phyloP scores from a whole-genome alignment of 2,888 invertebrate species.

The Athalia rosae region DNA sequence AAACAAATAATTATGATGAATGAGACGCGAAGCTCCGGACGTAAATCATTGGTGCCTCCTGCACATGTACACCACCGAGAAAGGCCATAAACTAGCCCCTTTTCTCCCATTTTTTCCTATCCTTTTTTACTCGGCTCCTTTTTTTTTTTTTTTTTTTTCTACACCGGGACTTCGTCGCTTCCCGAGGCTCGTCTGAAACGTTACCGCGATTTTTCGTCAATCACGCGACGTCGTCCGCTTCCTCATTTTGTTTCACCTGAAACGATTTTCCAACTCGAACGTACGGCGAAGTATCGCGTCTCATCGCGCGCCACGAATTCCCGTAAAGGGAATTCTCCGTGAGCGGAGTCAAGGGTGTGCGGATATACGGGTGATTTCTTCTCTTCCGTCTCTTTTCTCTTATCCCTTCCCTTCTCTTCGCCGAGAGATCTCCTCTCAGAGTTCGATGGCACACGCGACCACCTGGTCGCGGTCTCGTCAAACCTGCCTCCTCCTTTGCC shows the following conservation, averaged over 20 bases:
- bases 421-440: background rate
- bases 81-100: background rate
- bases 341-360: background rate
- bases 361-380: background rate
- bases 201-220: no score
- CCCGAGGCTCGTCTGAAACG: no score
- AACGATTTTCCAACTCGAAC: no score
- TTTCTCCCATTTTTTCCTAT: background rate
- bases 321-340: background rate
- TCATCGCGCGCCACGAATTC: no score
- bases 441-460: slow-evolving; percentile 51
- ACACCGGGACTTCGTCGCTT: background rate
- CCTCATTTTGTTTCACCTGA: no score
- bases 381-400: background rate
- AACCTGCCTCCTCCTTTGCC: slow-evolving; percentile 40
- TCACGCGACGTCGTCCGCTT: no score
- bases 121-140: background rate
- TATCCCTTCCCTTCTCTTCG: background rate
- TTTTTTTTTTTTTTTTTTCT: background rate
- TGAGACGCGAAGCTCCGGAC: slow-evolving; percentile 51
- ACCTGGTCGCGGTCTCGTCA: slow-evolving; percentile 46
- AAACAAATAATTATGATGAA: slow-evolving; percentile 60
- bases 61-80: background rate
- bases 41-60: slow-evolving; percentile 54
- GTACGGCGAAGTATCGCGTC: no score